Base-by-base conservation (phyloP, 2,888 invertebrate species). In the Sesia bembeciformis region DNA sequence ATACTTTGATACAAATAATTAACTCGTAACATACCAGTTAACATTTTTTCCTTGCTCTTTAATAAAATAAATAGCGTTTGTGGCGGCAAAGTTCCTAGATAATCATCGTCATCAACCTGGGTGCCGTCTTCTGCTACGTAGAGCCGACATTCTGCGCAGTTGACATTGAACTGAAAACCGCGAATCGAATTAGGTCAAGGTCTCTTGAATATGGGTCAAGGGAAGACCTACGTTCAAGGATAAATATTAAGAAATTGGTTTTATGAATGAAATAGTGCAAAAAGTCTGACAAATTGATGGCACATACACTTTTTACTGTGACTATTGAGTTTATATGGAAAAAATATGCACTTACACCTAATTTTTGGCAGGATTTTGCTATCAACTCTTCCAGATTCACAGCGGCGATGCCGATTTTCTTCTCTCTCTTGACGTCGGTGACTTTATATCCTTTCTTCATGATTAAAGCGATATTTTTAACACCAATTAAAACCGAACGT, bases 31-130 rank as follows among this genome's bases (percentile, higher is more conserved):
- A 70, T 81, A 92, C 92, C 92, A 76, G 91, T 91, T 75, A 91
- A 89, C 80, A 92, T 91, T 68, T 86, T 81, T 63, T 91, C 90
- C 61, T 88, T 81, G 54, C 83, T 71, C 59, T 81, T 81, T 54
- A 90, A 82, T 51, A 91, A 76, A 57, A 96, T 92, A 56, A 96
- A 90, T 8, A 95, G 86, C 0, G 94, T 95, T 76, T 96, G 96
- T 0, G 94, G 82, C 52, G 94, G 93, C 54, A 96, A 71, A 0
- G 94, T 94, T 59, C 88, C 81, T 66, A 96, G 93, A 74, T 96
- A 96, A 41, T 94, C 94, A 63, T 96, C 94, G 65, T 93, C 94
- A 51, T 93, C 92, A 23, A 95, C 91, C 63, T 91, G 86, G 40
- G 94, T 93, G 53, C 95, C 95, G 78, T 95, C 94, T 62, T 90